These are phyloP conservation scores for Anguilla japonica DNA, from an alignment of 2,113 vertebrate genomes.

Conservation along the genomic window DNA sequence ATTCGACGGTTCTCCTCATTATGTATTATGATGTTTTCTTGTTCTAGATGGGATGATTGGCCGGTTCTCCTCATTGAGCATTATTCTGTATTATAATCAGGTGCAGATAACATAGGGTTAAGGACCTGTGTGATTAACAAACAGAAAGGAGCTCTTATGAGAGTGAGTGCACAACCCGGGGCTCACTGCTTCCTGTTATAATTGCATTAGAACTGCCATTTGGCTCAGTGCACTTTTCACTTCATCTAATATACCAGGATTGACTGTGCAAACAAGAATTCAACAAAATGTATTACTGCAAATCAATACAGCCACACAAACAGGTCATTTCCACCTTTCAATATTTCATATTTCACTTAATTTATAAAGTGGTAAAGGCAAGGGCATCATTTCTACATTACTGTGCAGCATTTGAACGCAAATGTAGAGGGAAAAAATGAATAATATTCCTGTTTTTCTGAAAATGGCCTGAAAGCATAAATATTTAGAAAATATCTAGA, in stretches of 20 bases:
- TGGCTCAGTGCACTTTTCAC: background rate
- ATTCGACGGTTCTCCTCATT: no score
- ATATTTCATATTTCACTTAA: background rate
- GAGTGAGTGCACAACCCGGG: background rate
- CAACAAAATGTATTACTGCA: background rate
- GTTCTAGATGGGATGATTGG: no score
- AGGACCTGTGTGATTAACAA: background rate
- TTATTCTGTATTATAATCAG: background rate
- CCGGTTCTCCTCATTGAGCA: no score
- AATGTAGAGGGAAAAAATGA: background rate
- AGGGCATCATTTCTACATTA: background rate
- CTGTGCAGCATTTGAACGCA: background rate
- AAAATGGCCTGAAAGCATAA: no score
- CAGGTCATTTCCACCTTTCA: background rate
- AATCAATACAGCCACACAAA: background rate
- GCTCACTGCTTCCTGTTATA: background rate
- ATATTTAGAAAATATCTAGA: no score
- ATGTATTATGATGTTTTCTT: no score
- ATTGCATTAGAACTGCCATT: background rate
- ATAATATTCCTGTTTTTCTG: no score
- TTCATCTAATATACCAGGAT: background rate
- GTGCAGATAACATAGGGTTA: background rate
- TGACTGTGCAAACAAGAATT: background rate
- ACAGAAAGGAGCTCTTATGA: background rate
- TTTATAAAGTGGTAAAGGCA: background rate